Evolutionary conservation across 1,140 invertebrate genomes (phyloP).

Genomic region (Magallana gigas): DNA sequence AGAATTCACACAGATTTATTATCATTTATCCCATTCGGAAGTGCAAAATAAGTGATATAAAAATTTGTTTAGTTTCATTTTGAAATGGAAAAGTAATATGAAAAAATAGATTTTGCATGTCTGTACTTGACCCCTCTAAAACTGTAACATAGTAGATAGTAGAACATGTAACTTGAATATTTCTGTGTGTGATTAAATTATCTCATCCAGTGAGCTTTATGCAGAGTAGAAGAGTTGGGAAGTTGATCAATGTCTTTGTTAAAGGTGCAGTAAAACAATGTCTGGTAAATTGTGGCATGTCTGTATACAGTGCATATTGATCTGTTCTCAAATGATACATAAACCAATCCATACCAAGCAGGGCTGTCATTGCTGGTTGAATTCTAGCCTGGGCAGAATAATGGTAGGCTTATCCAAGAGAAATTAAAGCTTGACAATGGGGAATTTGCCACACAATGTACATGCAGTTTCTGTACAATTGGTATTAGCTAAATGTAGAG

Average conservation of each 20-base stretch:
- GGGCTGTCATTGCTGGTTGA: background rate
- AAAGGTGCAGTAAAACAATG: conserved; percentile 27
- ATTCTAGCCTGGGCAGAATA: background rate
- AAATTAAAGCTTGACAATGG: no score
- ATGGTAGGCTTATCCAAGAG: background rate
- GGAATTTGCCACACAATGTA: no score
- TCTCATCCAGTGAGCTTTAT: conserved; percentile 9
- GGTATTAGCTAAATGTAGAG: no score
- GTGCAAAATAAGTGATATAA: background rate
- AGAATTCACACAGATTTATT: background rate
- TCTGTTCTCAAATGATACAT: conserved; percentile 30
- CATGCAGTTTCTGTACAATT: no score
- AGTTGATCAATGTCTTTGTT: conserved; percentile 28
- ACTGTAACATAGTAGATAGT: background rate
- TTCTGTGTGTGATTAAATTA: conserved; percentile 10
- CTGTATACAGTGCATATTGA: conserved; percentile 31
- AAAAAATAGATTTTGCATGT: no score
- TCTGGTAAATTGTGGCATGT: conserved; percentile 35
- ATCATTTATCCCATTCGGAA: background rate
- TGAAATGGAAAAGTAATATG: no score
- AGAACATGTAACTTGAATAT: background rate
- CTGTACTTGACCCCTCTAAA: background rate
- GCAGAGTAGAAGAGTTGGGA: background rate
- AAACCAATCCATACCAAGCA: conserved; percentile 6
- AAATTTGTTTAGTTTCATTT: no score